phyloP scores from a whole-genome alignment of 1,140 invertebrate species.

The Limonius californicus region DNA sequence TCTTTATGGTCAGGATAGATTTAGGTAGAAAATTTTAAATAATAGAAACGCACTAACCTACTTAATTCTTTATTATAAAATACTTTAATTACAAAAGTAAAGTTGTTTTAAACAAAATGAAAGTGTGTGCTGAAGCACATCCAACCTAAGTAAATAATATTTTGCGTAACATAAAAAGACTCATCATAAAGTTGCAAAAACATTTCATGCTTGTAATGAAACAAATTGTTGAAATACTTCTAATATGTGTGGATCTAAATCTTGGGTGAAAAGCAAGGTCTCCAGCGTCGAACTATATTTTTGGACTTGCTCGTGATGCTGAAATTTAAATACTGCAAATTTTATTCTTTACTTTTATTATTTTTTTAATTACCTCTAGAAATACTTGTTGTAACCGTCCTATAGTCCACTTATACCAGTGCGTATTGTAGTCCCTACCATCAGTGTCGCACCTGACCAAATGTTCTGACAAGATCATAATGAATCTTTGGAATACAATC shows the following conservation, averaged over 20 bases:
- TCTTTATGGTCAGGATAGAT: too few species aligned
- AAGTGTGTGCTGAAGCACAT: neutral
- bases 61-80: neutral
- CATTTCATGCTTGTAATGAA: conserved; percentile 64
- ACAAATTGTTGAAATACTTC: conserved; percentile 98
- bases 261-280: conserved; percentile 91
- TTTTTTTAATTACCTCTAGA: conserved; percentile 80
- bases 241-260: conserved; percentile 92
- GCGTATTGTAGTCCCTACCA: conserved; percentile 87
- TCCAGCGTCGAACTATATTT: conserved; percentile 93
- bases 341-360: too few species aligned
- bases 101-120: neutral
- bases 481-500: conserved; percentile 97
- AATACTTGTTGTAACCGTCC: conserved; percentile 95
- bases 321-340: conserved; percentile 45
- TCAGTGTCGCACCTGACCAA: conserved; percentile 90
- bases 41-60: too few species aligned
- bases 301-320: conserved; percentile 98
- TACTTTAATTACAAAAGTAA: neutral
- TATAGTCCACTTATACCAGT: conserved; percentile 96
- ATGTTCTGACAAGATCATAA: conserved; percentile 97
- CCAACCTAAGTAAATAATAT: neutral
- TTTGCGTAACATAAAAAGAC: neutral
- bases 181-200: too few species aligned
- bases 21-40: too few species aligned